Evolutionary conservation across 2,888 invertebrate genomes (phyloP).

Genomic region (Pycnomerus fuliginosus): DNA sequence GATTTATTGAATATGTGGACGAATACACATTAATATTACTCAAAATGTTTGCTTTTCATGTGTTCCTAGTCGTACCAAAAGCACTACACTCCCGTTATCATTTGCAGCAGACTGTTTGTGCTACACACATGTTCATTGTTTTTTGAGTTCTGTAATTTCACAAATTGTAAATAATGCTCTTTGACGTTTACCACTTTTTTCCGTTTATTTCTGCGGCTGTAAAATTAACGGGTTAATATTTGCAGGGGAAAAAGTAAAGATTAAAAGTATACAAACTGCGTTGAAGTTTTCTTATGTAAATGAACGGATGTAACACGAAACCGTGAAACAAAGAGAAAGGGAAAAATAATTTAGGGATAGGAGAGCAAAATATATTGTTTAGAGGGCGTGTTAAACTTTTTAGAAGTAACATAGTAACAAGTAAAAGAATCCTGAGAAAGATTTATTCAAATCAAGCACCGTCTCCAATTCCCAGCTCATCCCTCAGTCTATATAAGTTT

Average conservation of each 20-base stretch:
- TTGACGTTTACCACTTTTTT: neutral
- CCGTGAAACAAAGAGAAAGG: conserved; percentile 32
- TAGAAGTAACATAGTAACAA: conserved; percentile 20
- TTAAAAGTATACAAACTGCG: conserved; percentile 15
- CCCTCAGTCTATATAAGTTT: conserved; percentile 24
- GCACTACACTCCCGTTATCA: conserved; percentile 23
- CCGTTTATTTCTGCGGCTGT: neutral
- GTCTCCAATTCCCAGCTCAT: conserved; percentile 20
- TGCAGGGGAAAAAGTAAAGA: conserved; percentile 13
- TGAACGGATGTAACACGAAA: conserved; percentile 35
- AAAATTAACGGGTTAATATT: conserved; percentile 16
- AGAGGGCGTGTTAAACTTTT: conserved; percentile 24
- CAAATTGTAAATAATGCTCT: conserved; percentile 7
- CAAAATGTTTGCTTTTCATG: conserved; percentile 26
- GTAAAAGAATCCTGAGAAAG: conserved; percentile 20
- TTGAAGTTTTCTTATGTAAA: conserved; percentile 34
- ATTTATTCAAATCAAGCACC: conserved; percentile 28
- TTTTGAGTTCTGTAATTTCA: conserved; percentile 2
- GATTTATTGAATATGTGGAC: conserved; percentile 27
- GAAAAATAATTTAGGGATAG: conserved; percentile 34
- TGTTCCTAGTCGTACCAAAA: conserved; percentile 19
- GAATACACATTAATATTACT: conserved; percentile 25
- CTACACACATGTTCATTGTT: conserved; percentile 3
- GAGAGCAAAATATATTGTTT: conserved; percentile 24
- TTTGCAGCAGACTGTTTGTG: conserved; percentile 14